Conservation (phyloP, 2,113 vertebrate species). For the Ginglymostoma cirratum region DNA sequence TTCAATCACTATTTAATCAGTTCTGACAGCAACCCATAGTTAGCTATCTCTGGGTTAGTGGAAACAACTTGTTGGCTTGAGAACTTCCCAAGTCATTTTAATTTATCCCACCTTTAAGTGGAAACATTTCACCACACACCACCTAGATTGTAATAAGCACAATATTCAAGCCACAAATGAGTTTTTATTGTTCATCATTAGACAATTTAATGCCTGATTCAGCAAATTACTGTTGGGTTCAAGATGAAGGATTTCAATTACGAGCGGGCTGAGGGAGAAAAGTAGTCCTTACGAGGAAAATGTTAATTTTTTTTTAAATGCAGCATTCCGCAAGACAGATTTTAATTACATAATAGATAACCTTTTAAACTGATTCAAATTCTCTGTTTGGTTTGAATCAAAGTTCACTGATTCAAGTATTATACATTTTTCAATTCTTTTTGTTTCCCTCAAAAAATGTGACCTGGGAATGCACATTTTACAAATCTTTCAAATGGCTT, state of each 20-base stretch:
- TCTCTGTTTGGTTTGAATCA: neutral
- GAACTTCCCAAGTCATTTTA: conserved; percentile 40
- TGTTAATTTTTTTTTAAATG: neutral
- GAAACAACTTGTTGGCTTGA: conserved; percentile 48
- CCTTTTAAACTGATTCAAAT: neutral
- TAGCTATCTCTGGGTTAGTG: conserved; percentile 45
- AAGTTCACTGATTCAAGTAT: neutral
- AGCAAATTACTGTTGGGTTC: conserved; percentile 44
- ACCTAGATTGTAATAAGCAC: conserved; percentile 36
- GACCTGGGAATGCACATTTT: neutral
- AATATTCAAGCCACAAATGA: conserved; percentile 36
- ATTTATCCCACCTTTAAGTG: conserved; percentile 44
- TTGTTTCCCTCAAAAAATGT: neutral
- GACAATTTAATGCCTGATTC: conserved; percentile 39
- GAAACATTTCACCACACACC: conserved; percentile 18
- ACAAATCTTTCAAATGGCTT: neutral
- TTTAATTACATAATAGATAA: neutral
- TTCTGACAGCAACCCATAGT: conserved; percentile 54
- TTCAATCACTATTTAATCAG: conserved; percentile 60
- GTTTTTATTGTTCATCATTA: conserved; percentile 40
- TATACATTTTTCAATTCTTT: neutral
- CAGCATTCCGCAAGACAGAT: neutral
- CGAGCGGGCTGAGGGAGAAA: conserved; percentile 38
- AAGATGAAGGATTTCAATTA: conserved; percentile 45
- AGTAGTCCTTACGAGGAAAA: neutral